A percentile compares a stretch with the other conserved stretches of the same genome.
Conservation (phyloP, 30 jellyfish, hydroid and myxozoan genomes). For the Hydractinia symbiolongicarpus region DNA sequence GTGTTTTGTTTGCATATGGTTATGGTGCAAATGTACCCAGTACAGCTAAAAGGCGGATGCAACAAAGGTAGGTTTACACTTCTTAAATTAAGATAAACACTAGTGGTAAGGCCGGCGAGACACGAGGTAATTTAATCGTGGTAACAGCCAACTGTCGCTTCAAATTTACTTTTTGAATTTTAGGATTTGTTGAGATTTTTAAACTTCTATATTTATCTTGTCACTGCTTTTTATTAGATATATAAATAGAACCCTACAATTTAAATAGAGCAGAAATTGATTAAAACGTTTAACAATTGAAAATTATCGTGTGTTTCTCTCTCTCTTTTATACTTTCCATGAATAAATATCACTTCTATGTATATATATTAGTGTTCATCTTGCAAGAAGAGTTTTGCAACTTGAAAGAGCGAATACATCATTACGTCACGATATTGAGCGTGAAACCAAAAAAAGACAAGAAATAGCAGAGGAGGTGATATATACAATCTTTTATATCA, state of each 20-base stretch:
- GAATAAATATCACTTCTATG: neutral
- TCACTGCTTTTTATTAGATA: no score
- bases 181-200: no score
- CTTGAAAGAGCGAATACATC: slow-evolving; percentile 67
- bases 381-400: slow-evolving; percentile 71
- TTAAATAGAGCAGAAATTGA: no score
- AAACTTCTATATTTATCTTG: no score
- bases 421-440: slow-evolving; percentile 40
- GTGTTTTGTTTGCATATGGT: slow-evolving; percentile 71
- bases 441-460: slow-evolving; percentile 28
- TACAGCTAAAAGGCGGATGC: slow-evolving; percentile 76
- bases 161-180: neutral
- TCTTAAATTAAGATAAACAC: neutral
- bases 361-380: slow-evolving; percentile 44
- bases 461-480: slow-evolving; percentile 45
- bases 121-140: neutral
- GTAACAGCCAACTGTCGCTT: neutral
- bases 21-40: slow-evolving; percentile 82
- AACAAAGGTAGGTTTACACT: slow-evolving; percentile 49
- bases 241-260: no score
- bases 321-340: neutral
- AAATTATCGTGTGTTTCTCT: neutral
- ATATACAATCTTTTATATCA: neutral
- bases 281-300: neutral
- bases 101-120: neutral